Evolutionary conservation across 2,113 vertebrate genomes (phyloP).

Genomic region (Sylvietta virens): DNA sequence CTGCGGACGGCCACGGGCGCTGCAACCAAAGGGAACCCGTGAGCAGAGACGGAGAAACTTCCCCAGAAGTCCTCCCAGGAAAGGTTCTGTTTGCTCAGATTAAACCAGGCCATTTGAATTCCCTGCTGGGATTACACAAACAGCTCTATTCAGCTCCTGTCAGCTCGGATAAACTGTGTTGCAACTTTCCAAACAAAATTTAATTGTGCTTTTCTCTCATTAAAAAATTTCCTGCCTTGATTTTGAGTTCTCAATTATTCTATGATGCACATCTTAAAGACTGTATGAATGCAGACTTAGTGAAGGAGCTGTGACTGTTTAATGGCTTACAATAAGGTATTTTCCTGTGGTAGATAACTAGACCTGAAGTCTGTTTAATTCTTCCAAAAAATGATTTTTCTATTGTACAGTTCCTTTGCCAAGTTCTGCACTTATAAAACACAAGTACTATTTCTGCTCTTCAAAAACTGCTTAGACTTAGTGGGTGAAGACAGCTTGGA

Average conservation of each 20-base stretch:
- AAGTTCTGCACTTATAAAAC: background rate
- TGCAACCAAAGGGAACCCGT: background rate
- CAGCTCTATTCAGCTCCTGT: slow-evolving; percentile 37
- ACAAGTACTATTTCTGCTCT: background rate
- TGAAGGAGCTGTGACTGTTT: background rate
- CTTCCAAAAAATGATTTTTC: background rate
- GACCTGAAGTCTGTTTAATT: background rate
- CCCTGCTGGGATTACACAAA: background rate
- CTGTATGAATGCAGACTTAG: background rate
- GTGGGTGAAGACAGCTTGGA: background rate
- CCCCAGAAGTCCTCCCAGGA: background rate
- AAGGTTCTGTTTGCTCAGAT: background rate
- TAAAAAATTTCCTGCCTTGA: background rate
- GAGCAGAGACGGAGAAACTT: background rate
- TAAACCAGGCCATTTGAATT: background rate
- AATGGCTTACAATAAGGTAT: background rate
- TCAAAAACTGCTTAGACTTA: background rate
- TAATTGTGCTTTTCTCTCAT: slow-evolving; percentile 5
- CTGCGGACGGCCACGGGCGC: slow-evolving; percentile 86
- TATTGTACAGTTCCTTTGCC: background rate
- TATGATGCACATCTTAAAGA: background rate
- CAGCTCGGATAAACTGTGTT: background rate
- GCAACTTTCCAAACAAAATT: background rate
- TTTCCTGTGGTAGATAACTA: background rate
- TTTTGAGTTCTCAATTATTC: background rate